Evolutionary conservation across 2,797 vertebrate species (phyloP).

Genomic region (Lepilemur septentrionalis): DNA sequence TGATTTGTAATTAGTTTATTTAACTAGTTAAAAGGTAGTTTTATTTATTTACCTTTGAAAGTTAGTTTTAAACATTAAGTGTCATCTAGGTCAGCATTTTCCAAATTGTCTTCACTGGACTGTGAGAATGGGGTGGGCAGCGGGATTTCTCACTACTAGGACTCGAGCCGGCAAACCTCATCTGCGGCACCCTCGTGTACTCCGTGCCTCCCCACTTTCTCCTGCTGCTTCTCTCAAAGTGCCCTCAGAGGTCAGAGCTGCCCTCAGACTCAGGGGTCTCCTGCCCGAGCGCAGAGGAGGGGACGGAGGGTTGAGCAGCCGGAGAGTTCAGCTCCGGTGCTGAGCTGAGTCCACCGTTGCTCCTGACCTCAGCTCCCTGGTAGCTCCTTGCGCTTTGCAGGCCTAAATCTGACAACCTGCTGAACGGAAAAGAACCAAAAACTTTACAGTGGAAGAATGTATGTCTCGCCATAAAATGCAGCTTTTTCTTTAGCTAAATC

Average conservation of each 20-base stretch:
- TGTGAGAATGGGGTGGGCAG: neutral
- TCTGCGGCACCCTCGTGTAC: neutral
- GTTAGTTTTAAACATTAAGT: neutral
- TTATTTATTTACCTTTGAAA: no score
- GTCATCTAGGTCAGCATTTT: neutral
- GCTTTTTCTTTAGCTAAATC: neutral
- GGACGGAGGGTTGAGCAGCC: neutral
- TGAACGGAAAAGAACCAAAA: neutral
- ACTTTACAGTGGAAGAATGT: neutral
- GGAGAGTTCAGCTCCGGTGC: neutral
- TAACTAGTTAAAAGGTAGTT: neutral
- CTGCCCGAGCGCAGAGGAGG: neutral
- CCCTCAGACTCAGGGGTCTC: neutral
- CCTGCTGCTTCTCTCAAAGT: neutral
- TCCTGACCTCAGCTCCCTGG: neutral
- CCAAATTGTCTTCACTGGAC: neutral
- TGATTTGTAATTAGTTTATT: neutral
- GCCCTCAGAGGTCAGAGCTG: neutral
- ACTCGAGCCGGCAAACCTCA: neutral
- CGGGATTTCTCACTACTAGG: neutral
- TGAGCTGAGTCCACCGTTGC: neutral
- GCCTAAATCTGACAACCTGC: neutral
- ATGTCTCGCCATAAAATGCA: neutral
- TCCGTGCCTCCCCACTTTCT: neutral
- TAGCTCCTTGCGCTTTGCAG: neutral